These are phyloP conservation scores for Parazoanthus swiftii DNA, from an alignment of 92 coral and sea anemone species.

Conservation along the genomic window DNA sequence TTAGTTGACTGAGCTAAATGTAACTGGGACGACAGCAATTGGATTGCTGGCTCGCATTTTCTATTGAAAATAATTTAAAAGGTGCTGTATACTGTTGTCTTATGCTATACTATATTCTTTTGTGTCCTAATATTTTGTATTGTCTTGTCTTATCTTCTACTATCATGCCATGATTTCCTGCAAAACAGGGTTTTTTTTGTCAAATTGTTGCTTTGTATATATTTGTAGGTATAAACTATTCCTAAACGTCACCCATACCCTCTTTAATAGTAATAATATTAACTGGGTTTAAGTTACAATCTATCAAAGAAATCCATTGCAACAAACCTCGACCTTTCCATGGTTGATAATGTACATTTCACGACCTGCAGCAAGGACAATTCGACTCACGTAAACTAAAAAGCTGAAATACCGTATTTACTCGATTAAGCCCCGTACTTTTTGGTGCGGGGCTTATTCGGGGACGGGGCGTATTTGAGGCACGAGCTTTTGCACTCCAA, in stretches of 20 bases:
- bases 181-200: too few relatives aligned
- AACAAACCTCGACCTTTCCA: constrained; percentile 93
- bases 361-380: constrained; percentile 59
- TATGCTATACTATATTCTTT: too few relatives aligned
- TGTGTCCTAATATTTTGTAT: neutral
- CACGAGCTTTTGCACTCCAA: too few relatives aligned
- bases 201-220: too few relatives aligned
- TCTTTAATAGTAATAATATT: too few relatives aligned
- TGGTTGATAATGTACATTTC: constrained; percentile 97
- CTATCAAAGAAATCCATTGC: neutral
- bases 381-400: neutral
- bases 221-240: neutral
- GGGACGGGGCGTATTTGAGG: too few relatives aligned
- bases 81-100: neutral
- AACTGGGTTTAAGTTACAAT: neutral
- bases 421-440: too few relatives aligned
- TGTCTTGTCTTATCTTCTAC: neutral
- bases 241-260: neutral
- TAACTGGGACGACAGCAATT: neutral
- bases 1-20: neutral
- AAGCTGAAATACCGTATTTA: neutral
- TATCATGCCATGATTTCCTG: too few relatives aligned
- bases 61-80: too few relatives aligned
- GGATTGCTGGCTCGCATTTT: neutral
- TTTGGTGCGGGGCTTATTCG: too few relatives aligned